These are phyloP conservation scores for Hucho hucho DNA, from an alignment of 2,113 vertebrate genomes.

Conservation along the genomic window DNA sequence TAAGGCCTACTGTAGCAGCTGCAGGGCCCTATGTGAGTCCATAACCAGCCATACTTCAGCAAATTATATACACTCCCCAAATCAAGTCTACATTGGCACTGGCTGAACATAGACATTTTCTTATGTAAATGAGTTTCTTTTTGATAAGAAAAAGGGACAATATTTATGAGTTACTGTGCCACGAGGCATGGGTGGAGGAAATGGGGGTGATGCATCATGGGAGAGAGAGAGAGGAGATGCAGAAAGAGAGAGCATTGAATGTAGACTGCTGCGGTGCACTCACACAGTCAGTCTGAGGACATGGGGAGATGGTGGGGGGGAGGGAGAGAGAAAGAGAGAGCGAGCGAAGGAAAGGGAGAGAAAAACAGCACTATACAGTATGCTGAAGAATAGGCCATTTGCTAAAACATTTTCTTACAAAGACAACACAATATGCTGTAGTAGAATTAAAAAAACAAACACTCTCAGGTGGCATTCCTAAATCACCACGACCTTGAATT, in stretches of 20 bases:
- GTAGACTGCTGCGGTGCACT: not conserved
- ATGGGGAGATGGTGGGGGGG: not conserved
- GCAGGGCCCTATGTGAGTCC: no score
- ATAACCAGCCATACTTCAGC: no score
- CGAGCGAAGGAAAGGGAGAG: not conserved
- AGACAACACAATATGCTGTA: not conserved
- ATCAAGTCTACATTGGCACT: no score
- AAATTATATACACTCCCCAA: no score
- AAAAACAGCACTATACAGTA: not conserved
- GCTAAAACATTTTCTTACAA: not conserved
- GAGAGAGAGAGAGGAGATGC: not conserved
- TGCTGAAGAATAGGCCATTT: not conserved
- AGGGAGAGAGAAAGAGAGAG: not conserved
- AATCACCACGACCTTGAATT: not conserved
- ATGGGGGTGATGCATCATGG: not conserved
- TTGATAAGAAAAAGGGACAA: not conserved
- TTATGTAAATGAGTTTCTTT: not conserved
- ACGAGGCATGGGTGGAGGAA: not conserved
- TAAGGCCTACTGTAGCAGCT: no score
- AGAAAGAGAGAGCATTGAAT: constrained; percentile 8
- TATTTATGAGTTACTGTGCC: not conserved
- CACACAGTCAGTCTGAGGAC: not conserved
- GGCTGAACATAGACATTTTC: not conserved
- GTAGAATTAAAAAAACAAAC: not conserved
- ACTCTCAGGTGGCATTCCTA: not conserved